These are phyloP conservation scores for Parapsyche elsis DNA, from an alignment of 1,140 invertebrate species.

Conservation along the genomic window DNA sequence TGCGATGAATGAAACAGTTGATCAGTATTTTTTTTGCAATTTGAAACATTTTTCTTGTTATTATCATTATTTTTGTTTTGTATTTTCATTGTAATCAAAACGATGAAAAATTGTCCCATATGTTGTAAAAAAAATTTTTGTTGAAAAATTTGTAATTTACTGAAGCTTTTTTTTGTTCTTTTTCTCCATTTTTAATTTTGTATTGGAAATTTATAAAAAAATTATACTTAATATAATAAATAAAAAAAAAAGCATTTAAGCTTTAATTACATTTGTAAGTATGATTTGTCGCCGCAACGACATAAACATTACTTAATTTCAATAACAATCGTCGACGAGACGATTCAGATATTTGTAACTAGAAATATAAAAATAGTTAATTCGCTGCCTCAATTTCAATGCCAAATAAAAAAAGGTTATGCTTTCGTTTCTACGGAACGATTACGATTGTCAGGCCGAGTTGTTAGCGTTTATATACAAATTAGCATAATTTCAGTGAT, in stretches of 20 bases:
- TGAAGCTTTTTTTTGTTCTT: neutral
- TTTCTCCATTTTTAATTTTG: neutral
- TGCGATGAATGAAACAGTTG: neutral
- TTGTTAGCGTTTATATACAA: conserved; percentile 3
- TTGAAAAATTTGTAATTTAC: neutral
- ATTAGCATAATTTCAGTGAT: conserved; percentile 28
- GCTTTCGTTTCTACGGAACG: conserved; percentile 28
- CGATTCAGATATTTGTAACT: conserved; percentile 19
- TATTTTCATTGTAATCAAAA: neutral
- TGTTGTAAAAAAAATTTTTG: neutral
- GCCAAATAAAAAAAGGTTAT: conserved; percentile 29
- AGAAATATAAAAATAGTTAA: conserved; percentile 10
- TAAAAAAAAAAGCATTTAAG: conserved; percentile 12
- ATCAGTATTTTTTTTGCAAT: conserved; percentile 31
- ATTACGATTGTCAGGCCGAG: conserved; percentile 9
- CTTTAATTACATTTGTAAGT: conserved; percentile 26
- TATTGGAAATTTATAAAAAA: no score
- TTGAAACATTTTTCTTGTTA: neutral
- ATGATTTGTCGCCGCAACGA: neutral
- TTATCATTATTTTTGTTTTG: neutral
- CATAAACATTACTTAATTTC: conserved; percentile 21
- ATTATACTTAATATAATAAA: no score
- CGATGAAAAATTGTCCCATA: no score
- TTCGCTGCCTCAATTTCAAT: conserved; percentile 32
- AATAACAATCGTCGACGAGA: conserved; percentile 9